Base-by-base conservation (phyloP, 1,140 invertebrate genomes). In the Hylaeus anthracinus region DNA sequence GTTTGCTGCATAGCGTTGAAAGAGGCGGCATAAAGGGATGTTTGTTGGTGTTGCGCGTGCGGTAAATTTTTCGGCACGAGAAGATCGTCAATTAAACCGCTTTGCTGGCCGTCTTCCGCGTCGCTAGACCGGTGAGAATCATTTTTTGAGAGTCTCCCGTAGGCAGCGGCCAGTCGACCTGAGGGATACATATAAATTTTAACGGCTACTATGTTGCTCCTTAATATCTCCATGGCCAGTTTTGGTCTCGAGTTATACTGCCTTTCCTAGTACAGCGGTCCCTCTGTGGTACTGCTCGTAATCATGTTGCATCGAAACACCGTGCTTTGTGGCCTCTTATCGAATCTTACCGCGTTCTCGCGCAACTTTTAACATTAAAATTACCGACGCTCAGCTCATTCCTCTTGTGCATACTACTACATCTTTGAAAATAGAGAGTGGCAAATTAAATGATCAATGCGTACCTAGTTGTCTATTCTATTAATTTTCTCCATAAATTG, bases 261-360 rank as follows among this genome's bases (percentile, higher is more conserved):
- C 87, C 85, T 90, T 92, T 92, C 91, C 89, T 87, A 91, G 90
- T 92, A 91, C 37, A 83, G 73, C 60, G 69, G 86, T 72, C 72
- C 55, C 63, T 12, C 14, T 55, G 81, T 48, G 15, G 43, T 61
- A 70, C 64, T 55, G 73, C 63, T 84, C 69, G 37, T 84, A 81
- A 84, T 81, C 41, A 69, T 74, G 43, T 26, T 66, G 15, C 15
- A 10, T n/a, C 56, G 26, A 67, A 65, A 14, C 48, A 72, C 66
- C 82, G 73, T 39, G 41, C 26, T 81, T 81, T 85, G 85, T 79
- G 88, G 86, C 88, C 88, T 89, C 90, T 90, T 89, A 89, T 92
- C 88, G 90, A 91, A 91, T 87, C 86, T 87, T 82, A 77, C 86
- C 60, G 66, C 66, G 76, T 72, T 53, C 80, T 72, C 65, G 67